Conservation (phyloP, 2,113 vertebrate genomes). For the Rhabdornis inornatus region DNA sequence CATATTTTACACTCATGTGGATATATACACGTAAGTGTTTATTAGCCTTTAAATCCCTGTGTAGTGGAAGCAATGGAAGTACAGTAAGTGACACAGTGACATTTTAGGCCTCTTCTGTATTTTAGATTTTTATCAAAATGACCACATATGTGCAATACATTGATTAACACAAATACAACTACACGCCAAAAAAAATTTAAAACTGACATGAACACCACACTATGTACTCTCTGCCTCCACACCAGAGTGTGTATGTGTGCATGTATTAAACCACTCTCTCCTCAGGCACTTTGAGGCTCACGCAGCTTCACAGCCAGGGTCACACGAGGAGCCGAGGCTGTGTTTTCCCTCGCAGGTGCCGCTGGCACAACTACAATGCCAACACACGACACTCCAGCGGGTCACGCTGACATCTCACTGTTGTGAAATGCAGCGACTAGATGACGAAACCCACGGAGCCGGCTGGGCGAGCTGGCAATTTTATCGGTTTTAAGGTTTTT, state of each 20-base stretch:
- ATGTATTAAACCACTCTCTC: neutral
- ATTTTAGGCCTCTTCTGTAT: neutral
- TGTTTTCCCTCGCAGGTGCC: neutral
- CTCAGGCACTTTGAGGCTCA: neutral
- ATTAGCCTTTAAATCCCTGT: neutral
- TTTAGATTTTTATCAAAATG: neutral
- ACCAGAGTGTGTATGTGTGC: fast-evolving
- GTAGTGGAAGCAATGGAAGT: neutral
- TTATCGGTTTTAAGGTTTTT: neutral
- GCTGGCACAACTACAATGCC: neutral
- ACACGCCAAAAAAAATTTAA: neutral
- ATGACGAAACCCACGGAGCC: neutral
- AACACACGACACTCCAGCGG: neutral
- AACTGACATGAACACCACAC: neutral
- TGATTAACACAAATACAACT: neutral
- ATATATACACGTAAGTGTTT: fast-evolving
- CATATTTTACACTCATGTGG: neutral
- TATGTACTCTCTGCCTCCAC: neutral
- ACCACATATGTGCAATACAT: fast-evolving
- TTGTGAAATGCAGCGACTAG: neutral
- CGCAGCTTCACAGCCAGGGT: neutral
- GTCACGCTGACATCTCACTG: neutral
- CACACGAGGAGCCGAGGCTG: neutral
- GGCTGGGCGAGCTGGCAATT: neutral
- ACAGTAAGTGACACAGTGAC: neutral